Evolutionary conservation across 2,888 invertebrate genomes (phyloP).

Genomic region (Anarsia innoxiella): DNA sequence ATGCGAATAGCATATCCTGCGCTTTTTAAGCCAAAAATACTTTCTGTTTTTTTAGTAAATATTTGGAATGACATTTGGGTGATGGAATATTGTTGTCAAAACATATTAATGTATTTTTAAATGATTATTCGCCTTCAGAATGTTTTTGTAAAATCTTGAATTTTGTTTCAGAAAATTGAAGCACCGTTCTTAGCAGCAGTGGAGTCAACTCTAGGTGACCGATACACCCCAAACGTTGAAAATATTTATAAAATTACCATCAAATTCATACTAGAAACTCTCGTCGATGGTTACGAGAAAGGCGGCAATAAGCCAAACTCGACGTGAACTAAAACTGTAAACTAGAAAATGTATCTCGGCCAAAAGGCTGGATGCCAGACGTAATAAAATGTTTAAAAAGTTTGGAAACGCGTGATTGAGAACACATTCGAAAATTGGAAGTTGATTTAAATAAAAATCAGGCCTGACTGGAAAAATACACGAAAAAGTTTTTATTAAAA

Average conservation of each 20-base stretch:
- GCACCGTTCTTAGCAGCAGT: constrained; percentile 92
- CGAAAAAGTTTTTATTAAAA: too few relatives aligned
- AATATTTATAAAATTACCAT: constrained; percentile 93
- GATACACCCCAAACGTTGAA: constrained; percentile 93
- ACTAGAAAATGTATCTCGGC: constrained; percentile 15
- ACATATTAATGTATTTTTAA: too few relatives aligned
- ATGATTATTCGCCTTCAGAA: too few relatives aligned
- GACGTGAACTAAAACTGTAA: constrained; percentile 37
- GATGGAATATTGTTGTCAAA: too few relatives aligned
- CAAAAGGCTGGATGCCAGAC: constrained; percentile 3
- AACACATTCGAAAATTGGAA: too few relatives aligned
- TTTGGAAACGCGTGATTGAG: not conserved
- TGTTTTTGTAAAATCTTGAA: too few relatives aligned
- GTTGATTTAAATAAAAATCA: too few relatives aligned
- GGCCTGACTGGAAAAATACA: too few relatives aligned
- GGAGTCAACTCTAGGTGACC: constrained; percentile 88
- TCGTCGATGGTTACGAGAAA: constrained; percentile 85
- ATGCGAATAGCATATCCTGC: too few relatives aligned
- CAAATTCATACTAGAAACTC: constrained; percentile 90
- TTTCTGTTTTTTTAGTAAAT: too few relatives aligned
- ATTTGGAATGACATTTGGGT: too few relatives aligned
- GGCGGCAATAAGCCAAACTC: constrained; percentile 43
- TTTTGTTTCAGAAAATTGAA: constrained; percentile 85
- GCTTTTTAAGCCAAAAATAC: too few relatives aligned
- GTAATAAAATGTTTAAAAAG: constrained; percentile 7